A percentile compares a stretch with the other conserved stretches of the same genome.
Evolutionary conservation across 2,888 invertebrate genomes (phyloP).

Genomic region (Escarpia spicata): DNA sequence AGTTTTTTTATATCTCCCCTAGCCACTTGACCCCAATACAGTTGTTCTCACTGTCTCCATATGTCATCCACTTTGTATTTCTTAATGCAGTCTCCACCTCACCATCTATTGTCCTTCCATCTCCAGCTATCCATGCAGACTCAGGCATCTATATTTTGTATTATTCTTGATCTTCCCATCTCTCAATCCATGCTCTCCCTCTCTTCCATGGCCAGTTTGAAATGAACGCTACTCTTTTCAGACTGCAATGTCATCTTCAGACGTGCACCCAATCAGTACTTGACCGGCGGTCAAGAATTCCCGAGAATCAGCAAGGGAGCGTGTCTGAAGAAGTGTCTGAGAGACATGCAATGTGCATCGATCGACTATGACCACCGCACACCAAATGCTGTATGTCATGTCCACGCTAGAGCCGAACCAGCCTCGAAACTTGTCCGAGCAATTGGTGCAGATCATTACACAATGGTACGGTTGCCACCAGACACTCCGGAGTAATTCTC

Average conservation of each 20-base stretch:
- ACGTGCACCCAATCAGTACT: background rate
- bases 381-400: background rate
- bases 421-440: background rate
- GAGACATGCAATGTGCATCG: background rate
- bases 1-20: background rate
- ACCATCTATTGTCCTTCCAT: background rate
- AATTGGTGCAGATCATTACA: background rate
- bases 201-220: background rate
- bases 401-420: background rate
- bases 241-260: conserved; percentile 13
- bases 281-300: background rate
- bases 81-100: background rate
- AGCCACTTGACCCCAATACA: background rate
- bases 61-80: too few species aligned
- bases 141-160: background rate
- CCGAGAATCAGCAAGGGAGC: background rate
- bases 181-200: background rate
- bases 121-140: background rate
- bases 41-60: too few species aligned
- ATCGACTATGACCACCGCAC: background rate
- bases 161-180: background rate
- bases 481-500: background rate
- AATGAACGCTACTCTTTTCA: background rate
- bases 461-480: background rate
- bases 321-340: background rate